These are phyloP conservation scores for Pampus argenteus DNA, from an alignment of 2,797 vertebrate species.

Conservation along the genomic window DNA sequence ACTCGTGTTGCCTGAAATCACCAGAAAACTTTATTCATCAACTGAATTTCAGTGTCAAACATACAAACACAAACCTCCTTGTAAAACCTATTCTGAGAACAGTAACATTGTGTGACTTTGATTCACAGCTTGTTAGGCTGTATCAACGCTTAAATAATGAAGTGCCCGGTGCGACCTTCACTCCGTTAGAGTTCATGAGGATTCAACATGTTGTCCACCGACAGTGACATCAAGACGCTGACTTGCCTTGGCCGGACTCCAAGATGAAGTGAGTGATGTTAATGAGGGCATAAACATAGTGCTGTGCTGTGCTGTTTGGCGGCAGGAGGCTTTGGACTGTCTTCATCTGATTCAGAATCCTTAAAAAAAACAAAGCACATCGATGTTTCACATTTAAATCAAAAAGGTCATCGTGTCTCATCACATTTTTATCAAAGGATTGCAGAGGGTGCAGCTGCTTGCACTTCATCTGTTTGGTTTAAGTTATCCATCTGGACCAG, in stretches of 20 bases:
- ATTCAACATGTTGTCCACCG: conserved; percentile 36
- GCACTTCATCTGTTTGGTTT: background rate
- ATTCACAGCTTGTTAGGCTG: conserved; percentile 5
- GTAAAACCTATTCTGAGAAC: background rate
- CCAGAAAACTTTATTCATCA: conserved; percentile 18
- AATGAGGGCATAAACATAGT: conserved; percentile 69
- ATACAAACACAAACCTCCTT: background rate
- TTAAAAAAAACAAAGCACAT: conserved; percentile 61
- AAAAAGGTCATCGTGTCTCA: conserved; percentile 27
- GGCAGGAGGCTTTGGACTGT: conserved; percentile 70
- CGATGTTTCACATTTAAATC: conserved; percentile 26
- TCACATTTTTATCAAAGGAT: conserved; percentile 17
- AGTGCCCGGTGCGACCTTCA: conserved; percentile 2
- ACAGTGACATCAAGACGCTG: conserved; percentile 37
- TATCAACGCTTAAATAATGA: conserved; percentile 30
- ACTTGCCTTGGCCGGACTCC: conserved; percentile 76
- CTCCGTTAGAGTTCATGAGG: conserved; percentile 44
- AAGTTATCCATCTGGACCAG: background rate
- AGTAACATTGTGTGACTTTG: conserved; percentile 1
- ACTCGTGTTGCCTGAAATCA: conserved; percentile 74
- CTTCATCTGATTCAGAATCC: conserved; percentile 78
- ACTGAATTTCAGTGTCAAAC: background rate
- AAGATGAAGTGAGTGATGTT: conserved; percentile 72
- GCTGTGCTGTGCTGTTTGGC: conserved; percentile 63
- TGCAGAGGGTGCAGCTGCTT: background rate